Base-by-base conservation (phyloP, 2,797 vertebrate species). In the Apogon hyalosoma region DNA sequence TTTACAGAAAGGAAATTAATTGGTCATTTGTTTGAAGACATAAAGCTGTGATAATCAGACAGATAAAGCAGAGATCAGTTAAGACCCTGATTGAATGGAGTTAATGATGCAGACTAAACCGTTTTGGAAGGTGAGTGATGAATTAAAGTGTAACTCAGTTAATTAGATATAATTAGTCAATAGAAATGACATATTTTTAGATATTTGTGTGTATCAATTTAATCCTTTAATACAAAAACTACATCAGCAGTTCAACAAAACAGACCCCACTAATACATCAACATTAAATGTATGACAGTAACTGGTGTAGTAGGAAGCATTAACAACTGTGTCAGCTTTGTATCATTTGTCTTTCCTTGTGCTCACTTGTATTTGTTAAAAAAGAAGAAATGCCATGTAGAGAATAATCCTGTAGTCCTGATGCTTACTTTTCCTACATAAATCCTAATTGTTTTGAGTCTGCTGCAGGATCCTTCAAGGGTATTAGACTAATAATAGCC, bases 401-500 rank as follows among this genome's bases (percentile, higher is more conserved):
- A 36, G 15, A 6, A 50, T 49, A 39, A 55, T 70, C 33, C 31
- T 8, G 21, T 45, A 33, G 11, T 54, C 11, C 1, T 1, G 6
- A 21, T 36, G 19, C 36, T n/a, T 42, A 24, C 28, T 63, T 49
- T 46, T 55, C 15, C 56, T 58, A 46, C 42, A 59, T 31, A 59
- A 43, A 18, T 63, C 15, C 43, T 77, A 54, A 77, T 82, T 77
- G 68, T 62, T 48, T 69, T 49, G 36, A 62, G 43, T 78, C 55
- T 63, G 71, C 75, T 72, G 84, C 83, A 77, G 80, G 84, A 85
- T 72, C 79, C 83, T 87, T 84, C 45, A 13, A 33, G 61, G 70
- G 61, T 43, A 86, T 89, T 86, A 86, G 64, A 67, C 75, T 85
- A 77, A 92, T 85, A 83, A 85, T 79, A 79, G 72, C 64, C 63